Percentiles rank a stretch among this genome's conserved stretches.
Evolutionary conservation across 1,140 invertebrate species (phyloP).

Genomic region (Rhopalosiphum padi): DNA sequence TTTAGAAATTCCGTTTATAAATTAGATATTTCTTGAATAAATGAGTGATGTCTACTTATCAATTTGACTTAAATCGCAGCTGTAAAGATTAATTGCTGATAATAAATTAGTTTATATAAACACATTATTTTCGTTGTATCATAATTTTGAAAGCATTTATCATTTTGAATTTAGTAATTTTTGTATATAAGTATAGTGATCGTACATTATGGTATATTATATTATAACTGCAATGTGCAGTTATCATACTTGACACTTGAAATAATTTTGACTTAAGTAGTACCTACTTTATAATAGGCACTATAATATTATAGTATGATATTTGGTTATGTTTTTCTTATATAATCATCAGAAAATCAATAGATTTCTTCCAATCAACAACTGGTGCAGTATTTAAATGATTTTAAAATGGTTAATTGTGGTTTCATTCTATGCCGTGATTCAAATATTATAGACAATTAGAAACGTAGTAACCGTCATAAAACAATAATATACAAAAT

Average conservation of each 20-base stretch:
- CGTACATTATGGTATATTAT: not conserved
- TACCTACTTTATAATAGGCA: not conserved
- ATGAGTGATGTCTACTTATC: not conserved
- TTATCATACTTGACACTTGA: not conserved
- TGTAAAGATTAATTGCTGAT: not conserved
- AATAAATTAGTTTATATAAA: not conserved
- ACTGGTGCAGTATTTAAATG: not conserved
- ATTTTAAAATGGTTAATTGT: not conserved
- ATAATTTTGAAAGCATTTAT: not conserved
- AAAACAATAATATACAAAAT: not conserved
- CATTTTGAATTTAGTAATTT: not conserved
- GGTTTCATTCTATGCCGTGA: not conserved
- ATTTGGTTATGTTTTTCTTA: too few relatives aligned
- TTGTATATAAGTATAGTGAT: not conserved
- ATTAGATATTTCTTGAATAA: not conserved
- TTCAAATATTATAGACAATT: not conserved
- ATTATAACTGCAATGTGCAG: not conserved
- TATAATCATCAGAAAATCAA: too few relatives aligned
- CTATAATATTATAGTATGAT: too few relatives aligned
- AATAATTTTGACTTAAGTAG: not conserved
- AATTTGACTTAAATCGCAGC: not conserved
- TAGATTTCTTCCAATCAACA: too few relatives aligned
- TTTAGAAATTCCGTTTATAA: not conserved
- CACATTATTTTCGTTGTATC: fast-evolving
- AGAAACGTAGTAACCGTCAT: not conserved